phyloP scores from a whole-genome alignment of 1,140 invertebrate species.

The Ceratosolen solmsi region DNA sequence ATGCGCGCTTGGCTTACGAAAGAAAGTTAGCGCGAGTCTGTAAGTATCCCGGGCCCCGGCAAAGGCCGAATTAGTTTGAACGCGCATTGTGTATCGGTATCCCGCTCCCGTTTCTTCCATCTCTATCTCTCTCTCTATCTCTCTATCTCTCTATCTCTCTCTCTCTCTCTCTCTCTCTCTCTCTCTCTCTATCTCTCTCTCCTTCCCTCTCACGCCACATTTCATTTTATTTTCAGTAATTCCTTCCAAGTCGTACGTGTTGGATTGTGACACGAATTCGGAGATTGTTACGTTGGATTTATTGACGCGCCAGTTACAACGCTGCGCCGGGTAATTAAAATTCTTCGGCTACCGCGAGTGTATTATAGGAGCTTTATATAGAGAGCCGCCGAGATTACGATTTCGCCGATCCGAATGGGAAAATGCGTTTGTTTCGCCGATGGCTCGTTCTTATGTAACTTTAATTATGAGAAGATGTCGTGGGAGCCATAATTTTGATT shows the following conservation, averaged over 20 bases:
- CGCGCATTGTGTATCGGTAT: constrained; percentile 6
- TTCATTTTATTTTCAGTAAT: background rate
- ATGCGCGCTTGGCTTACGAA: constrained; percentile 25
- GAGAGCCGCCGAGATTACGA: background rate
- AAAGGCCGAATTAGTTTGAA: background rate
- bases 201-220: background rate
- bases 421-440: background rate
- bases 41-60: background rate
- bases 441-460: background rate
- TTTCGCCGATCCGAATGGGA: background rate
- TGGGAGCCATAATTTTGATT: background rate
- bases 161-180: background rate
- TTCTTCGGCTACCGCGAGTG: background rate
- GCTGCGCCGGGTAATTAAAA: constrained; percentile 23
- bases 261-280: background rate
- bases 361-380: background rate
- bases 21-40: background rate
- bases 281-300: constrained; percentile 22
- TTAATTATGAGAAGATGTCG: constrained; percentile 1
- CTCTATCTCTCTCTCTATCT: background rate
- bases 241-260: background rate
- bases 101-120: background rate
- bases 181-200: background rate
- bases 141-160: background rate
- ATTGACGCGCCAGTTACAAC: background rate